Evolutionary conservation across 2,797 vertebrate species (phyloP).

Genomic region (Urocyon cinereoargenteus): DNA sequence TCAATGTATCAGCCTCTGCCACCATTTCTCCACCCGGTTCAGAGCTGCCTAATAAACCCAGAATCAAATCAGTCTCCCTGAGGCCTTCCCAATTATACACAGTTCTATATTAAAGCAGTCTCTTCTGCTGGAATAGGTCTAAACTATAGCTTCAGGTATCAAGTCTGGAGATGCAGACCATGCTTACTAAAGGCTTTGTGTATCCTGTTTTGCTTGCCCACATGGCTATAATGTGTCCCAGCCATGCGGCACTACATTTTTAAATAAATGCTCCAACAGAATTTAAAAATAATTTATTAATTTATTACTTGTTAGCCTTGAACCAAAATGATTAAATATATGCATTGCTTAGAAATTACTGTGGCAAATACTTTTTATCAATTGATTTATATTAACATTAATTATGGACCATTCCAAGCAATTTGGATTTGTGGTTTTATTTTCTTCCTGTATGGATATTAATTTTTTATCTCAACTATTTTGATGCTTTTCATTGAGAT

Average conservation of each 20-base stretch:
- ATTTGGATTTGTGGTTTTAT: not conserved
- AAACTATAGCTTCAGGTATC: not conserved
- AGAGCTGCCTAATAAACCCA: not conserved
- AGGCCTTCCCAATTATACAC: not conserved
- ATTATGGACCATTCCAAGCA: not conserved
- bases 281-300: conserved; percentile 33
- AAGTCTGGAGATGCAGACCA: not conserved
- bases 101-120: not conserved
- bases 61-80: not conserved
- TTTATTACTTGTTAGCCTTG: not conserved
- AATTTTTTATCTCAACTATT: conserved; percentile 7
- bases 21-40: not conserved
- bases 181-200: not conserved
- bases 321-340: conserved; percentile 5
- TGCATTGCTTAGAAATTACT: conserved; percentile 1
- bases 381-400: conserved; percentile 8
- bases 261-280: not conserved
- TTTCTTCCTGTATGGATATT: not conserved
- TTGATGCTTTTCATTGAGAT: conserved; percentile 28
- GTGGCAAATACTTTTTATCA: not conserved
- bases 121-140: not conserved
- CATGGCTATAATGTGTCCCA: not conserved
- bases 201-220: not conserved
- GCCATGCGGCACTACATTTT: not conserved
- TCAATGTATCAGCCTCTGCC: not conserved